Conservation (phyloP, 2,888 invertebrate genomes). For the Drosophila infuscata region DNA sequence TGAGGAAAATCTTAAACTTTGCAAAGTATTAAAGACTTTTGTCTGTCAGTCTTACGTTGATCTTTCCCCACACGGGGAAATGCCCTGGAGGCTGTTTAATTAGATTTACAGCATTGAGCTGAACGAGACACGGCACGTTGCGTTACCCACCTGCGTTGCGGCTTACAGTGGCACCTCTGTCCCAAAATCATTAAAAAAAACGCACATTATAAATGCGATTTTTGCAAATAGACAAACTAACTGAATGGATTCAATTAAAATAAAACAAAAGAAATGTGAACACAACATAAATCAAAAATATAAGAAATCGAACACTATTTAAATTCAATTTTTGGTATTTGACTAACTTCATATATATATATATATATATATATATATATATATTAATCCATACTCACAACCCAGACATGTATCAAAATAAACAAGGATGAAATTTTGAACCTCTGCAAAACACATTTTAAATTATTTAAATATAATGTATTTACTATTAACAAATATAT, state of each 20-base stretch:
- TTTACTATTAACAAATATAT: neutral
- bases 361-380: too few species aligned
- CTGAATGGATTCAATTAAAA: too few species aligned
- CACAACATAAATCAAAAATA: neutral
- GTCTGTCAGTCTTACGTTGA: neutral
- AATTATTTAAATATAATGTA: neutral
- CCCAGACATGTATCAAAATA: neutral
- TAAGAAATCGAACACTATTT: neutral
- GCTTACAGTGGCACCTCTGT: neutral
- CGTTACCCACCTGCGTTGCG: constrained; percentile 2
- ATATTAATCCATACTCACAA: too few species aligned
- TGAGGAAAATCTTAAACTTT: neutral
- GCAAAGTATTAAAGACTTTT: neutral
- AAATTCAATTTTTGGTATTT: too few species aligned
- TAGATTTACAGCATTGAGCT: constrained; percentile 58
- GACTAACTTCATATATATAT: too few species aligned
- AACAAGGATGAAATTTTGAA: neutral
- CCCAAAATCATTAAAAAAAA: neutral
- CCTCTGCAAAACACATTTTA: neutral
- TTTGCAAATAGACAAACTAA: neutral
- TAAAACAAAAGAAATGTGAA: too few species aligned
- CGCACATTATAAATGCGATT: neutral
- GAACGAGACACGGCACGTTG: neutral
- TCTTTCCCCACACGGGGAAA: neutral
- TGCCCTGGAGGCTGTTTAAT: constrained; percentile 62